Evolutionary conservation across 1,140 invertebrate genomes (phyloP).

Genomic region (Drosophila sp.): DNA sequence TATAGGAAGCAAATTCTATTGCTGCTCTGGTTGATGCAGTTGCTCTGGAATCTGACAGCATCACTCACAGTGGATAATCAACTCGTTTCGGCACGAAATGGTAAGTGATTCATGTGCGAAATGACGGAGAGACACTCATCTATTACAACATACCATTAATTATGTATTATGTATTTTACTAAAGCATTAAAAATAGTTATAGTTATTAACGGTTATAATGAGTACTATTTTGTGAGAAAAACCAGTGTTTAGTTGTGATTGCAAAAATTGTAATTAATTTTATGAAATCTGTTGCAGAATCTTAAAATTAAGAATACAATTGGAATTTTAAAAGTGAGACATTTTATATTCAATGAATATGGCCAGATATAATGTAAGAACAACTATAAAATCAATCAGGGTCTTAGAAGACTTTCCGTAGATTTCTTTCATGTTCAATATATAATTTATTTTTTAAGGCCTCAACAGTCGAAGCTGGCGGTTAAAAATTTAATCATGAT

Average conservation of each 20-base stretch:
- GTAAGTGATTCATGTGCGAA: constrained; percentile 50
- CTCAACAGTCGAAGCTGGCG: too few relatives aligned
- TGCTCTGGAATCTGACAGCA: constrained; percentile 31
- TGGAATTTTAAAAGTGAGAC: not conserved
- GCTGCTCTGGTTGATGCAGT: constrained; percentile 40
- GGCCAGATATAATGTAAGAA: too few relatives aligned
- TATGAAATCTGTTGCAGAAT: too few relatives aligned
- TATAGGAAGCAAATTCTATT: constrained; percentile 22
- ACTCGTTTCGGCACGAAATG: constrained; percentile 81
- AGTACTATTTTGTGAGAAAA: not conserved
- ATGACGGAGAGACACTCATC: not conserved
- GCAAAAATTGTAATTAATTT: not conserved
- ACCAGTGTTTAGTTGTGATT: constrained; percentile 1
- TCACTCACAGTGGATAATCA: constrained; percentile 81
- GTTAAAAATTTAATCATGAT: too few relatives aligned
- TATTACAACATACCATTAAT: constrained; percentile 9
- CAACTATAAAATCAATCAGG: too few relatives aligned
- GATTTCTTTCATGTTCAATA: too few relatives aligned
- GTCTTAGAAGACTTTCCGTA: too few relatives aligned
- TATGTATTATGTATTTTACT: constrained; percentile 7
- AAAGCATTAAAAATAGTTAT: not conserved
- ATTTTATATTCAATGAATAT: not conserved
- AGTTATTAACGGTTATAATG: constrained; percentile 17
- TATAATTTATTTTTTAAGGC: too few relatives aligned
- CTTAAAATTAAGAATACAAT: not conserved